Base-by-base conservation (phyloP, 2,888 invertebrate species). In the Orthosia gothica region DNA sequence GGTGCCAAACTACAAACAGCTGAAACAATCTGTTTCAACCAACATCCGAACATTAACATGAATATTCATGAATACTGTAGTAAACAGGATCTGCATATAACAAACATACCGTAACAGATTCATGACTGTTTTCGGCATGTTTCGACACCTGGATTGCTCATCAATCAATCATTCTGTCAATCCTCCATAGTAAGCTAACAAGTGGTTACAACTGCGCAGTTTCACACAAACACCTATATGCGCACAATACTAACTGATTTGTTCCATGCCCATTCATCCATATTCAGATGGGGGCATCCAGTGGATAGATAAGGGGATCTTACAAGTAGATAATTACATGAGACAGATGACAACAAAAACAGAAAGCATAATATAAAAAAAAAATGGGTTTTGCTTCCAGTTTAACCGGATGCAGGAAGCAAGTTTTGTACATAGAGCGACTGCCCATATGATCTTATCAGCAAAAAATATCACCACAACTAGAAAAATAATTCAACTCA, bases 111-210 rank as follows among this genome's bases (percentile, higher is more conserved):
- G 57, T 73, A 66, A 64, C 65, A 55, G 70, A 64, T 69, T 52
- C 70, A 73, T 62, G 59, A 66, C 76, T 74, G 54, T 73, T 63
- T 70, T 74, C 64, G 58, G 76, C 63, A 54, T 78, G 81, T 80
- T 83, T 68, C 62, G 62, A 74, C 61, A 72, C 63, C 64, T 66
- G 58, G 57, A 63, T 57, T 20, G 58, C 52, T 49, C 67, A 76
- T 81, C 86, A 79, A 87, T 87, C 88, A 88, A 83, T 78, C 82
- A 70, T 23, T 11, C 66, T 75, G 74, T 74, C 81, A 79, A 64
- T 58, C 72, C 20, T 69, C 40, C 47, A 57, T 40, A 59, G 20
- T 45, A 49, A 69, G 61, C 40, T 63, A 65, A 73, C 67, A 70
- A 77, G 68, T 64, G 63, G 40, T 32, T 76, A 78, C 71, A 79